These are phyloP conservation scores for Hemibagrus wyckioides DNA, from an alignment of 2,113 vertebrate genomes.

Conservation along the genomic window DNA sequence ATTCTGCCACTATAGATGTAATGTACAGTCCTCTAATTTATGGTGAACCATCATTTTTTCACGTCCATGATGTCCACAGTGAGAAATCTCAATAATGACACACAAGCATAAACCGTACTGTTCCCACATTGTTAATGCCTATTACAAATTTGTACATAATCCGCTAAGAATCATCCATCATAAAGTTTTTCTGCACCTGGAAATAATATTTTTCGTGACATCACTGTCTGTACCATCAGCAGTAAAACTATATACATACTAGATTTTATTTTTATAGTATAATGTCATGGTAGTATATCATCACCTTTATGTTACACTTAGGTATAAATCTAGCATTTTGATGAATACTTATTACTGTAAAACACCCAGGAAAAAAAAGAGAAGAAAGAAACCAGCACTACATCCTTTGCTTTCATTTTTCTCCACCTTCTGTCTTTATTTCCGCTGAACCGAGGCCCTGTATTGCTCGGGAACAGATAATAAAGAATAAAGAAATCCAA, in stretches of 20 bases:
- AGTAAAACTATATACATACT: not conserved
- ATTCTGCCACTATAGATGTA: not conserved
- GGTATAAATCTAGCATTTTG: not conserved
- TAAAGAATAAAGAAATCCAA: constrained; percentile 48
- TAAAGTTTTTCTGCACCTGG: not conserved
- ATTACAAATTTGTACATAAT: not conserved
- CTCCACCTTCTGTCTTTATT: not conserved
- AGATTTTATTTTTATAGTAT: not conserved
- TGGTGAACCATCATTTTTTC: not conserved
- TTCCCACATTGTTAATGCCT: not conserved
- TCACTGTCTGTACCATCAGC: too few species aligned
- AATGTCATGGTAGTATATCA: not conserved
- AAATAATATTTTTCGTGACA: not conserved
- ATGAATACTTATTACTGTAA: not conserved
- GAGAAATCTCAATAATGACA: not conserved
- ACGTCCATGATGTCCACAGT: not conserved
- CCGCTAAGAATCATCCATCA: not conserved
- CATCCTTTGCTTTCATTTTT: not conserved
- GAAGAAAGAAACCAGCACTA: not conserved
- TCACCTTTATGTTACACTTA: not conserved
- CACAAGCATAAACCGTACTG: too few species aligned
- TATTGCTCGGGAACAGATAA: constrained; percentile 34
- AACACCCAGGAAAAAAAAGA: not conserved
- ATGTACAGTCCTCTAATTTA: not conserved
- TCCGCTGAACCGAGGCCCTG: not conserved